Conservation (phyloP, 2,113 vertebrate species). For the Tricholaema leucomelas region DNA sequence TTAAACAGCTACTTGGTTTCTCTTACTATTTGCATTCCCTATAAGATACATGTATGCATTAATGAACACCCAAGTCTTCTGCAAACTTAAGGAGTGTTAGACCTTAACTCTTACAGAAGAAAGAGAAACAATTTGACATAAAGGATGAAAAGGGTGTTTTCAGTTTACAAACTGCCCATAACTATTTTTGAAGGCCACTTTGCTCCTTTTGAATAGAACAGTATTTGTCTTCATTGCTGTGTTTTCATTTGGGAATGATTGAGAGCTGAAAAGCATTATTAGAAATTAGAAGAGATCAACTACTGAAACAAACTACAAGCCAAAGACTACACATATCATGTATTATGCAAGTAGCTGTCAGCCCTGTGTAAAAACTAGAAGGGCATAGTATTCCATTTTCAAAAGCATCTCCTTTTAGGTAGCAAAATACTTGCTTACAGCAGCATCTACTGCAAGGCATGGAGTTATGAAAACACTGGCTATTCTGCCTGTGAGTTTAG, state of each 20-base stretch:
- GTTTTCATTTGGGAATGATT: background rate
- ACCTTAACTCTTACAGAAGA: background rate
- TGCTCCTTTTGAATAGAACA: background rate
- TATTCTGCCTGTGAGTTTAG: background rate
- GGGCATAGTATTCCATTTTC: background rate
- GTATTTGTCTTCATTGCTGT: background rate
- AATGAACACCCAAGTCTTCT: background rate
- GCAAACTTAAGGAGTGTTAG: background rate
- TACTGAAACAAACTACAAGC: background rate
- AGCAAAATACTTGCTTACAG: background rate
- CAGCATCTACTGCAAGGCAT: background rate
- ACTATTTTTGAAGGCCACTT: background rate
- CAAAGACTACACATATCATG: background rate
- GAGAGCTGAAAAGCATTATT: background rate
- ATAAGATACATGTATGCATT: background rate
- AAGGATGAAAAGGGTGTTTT: background rate
- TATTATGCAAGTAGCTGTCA: constrained; percentile 1
- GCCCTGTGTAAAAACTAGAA: background rate
- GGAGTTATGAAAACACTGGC: background rate
- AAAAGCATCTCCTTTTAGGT: background rate
- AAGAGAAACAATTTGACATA: background rate
- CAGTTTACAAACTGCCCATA: background rate
- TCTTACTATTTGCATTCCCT: background rate
- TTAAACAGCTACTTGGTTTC: background rate
- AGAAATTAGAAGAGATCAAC: background rate